Percentiles rank a stretch among this genome's conserved stretches.
phyloP scores from a whole-genome alignment of 2,888 invertebrate genomes.

The Disparrhopalites patrizii region DNA sequence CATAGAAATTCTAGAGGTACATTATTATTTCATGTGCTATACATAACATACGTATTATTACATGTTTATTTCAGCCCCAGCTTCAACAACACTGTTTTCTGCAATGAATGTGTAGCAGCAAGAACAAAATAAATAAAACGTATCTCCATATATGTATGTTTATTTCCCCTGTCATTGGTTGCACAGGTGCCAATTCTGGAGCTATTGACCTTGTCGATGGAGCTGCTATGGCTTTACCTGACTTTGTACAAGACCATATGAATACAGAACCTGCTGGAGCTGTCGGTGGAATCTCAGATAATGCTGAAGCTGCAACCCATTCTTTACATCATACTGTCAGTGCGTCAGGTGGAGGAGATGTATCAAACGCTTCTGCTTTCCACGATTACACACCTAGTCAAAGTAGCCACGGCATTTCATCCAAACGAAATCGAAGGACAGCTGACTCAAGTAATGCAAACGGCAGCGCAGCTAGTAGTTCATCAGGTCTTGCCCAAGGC shows the following conservation, averaged over 20 bases:
- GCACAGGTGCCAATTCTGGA: constrained; percentile 31
- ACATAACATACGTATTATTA: neutral
- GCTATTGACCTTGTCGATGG: constrained; percentile 45
- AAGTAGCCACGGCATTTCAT: neutral
- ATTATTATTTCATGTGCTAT: neutral
- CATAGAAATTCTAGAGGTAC: constrained; percentile 37
- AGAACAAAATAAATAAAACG: no score
- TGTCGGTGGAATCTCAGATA: constrained; percentile 25
- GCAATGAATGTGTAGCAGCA: no score
- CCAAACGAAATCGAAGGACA: constrained; percentile 17
- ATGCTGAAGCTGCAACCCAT: constrained; percentile 1
- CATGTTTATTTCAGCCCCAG: no score
- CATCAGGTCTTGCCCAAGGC: constrained; percentile 9
- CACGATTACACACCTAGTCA: constrained; percentile 27
- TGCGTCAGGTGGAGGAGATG: neutral
- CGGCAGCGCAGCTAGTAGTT: constrained; percentile 8
- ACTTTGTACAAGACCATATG: constrained; percentile 85
- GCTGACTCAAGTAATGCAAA: neutral
- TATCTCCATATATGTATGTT: no score
- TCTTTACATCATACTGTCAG: constrained; percentile 15
- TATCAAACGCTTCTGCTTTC: neutral
- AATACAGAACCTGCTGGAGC: constrained; percentile 59
- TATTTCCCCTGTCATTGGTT: neutral
- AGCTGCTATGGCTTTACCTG: constrained; percentile 60
- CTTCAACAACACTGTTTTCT: no score